phyloP scores from a whole-genome alignment of 2,888 invertebrate genomes.

The Lymantria monacha region DNA sequence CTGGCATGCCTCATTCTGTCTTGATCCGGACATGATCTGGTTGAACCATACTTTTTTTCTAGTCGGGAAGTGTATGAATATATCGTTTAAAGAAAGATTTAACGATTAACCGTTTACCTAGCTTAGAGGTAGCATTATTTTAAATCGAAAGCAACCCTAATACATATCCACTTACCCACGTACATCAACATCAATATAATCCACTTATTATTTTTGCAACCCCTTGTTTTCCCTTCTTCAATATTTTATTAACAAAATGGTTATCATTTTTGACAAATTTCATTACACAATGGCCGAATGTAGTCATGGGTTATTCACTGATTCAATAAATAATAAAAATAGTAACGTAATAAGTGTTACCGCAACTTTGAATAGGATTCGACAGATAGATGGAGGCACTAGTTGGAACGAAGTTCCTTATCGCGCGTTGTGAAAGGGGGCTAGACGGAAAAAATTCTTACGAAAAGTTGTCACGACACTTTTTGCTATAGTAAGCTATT shows the following conservation, averaged over 20 bases:
- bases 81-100: too few species aligned
- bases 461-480: too few species aligned
- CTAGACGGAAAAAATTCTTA: too few species aligned
- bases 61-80: too few species aligned
- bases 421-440: too few species aligned
- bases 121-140: not conserved
- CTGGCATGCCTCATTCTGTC: too few species aligned
- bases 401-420: constrained; percentile 2
- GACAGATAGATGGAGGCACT: constrained; percentile 29
- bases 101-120: too few species aligned
- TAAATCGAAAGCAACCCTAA: not conserved
- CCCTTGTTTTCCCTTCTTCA: constrained; percentile 34
- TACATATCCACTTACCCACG: constrained; percentile 6
- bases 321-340: constrained; percentile 13
- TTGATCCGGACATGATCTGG: too few species aligned
- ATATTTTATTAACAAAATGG: constrained; percentile 41
- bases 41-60: too few species aligned
- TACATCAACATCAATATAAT: constrained; percentile 17
- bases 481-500: too few species aligned
- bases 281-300: constrained; percentile 39
- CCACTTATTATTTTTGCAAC: constrained; percentile 12
- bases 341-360: constrained; percentile 39
- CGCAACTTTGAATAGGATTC: constrained; percentile 35
- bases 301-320: constrained; percentile 14
- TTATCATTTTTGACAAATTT: constrained; percentile 47